Conservation (phyloP, 2,113 vertebrate species). For the Promerops cafer region DNA sequence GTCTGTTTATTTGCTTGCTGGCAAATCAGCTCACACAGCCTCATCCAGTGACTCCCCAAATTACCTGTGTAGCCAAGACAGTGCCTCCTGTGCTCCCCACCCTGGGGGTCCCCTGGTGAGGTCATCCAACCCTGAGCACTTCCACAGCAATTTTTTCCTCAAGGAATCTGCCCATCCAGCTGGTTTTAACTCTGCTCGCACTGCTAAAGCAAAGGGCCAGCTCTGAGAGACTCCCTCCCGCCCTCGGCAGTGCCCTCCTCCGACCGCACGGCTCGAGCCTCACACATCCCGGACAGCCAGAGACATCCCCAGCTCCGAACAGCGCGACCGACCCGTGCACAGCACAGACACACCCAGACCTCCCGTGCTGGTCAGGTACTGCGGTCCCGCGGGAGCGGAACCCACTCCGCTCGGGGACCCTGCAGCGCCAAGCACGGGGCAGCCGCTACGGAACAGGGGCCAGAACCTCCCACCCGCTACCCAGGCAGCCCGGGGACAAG, state of each 20-base stretch:
- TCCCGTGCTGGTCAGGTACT: rapidly evolving
- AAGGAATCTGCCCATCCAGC: not conserved
- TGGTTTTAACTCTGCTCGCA: not conserved
- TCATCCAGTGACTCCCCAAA: not conserved
- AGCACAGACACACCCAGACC: rapidly evolving
- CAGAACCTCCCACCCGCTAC: not conserved
- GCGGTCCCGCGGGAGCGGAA: not conserved
- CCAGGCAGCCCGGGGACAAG: not conserved
- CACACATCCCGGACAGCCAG: rapidly evolving
- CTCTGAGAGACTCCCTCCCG: not conserved
- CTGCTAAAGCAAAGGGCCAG: not conserved
- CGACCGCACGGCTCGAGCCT: rapidly evolving
- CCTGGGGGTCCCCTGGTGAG: not conserved
- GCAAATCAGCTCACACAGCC: not conserved
- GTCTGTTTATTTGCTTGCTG: not conserved
- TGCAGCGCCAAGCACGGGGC: not conserved
- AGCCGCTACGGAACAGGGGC: not conserved
- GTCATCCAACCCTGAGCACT: not conserved
- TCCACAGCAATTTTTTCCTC: too few relatives aligned
- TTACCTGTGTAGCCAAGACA: not conserved
- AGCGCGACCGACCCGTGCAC: not conserved
- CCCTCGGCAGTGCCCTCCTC: not conserved
- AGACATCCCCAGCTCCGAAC: not conserved
- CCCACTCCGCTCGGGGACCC: rapidly evolving
- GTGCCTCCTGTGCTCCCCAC: too few relatives aligned